phyloP scores from a whole-genome alignment of 2,888 invertebrate genomes.

The Drosophila quasianomalipes region DNA sequence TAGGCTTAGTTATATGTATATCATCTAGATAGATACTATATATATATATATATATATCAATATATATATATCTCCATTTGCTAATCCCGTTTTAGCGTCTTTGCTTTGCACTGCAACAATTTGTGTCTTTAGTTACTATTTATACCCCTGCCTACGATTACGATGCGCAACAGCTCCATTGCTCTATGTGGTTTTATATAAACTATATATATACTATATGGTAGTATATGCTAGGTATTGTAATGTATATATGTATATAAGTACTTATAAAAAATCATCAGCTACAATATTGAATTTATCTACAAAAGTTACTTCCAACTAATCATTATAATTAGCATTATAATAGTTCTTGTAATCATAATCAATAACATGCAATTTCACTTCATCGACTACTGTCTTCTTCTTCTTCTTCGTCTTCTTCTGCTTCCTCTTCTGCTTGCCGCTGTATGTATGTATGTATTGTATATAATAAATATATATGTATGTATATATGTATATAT shows the following conservation, averaged over 20 bases:
- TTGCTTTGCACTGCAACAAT: conserved; percentile 78
- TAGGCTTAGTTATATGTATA: conserved; percentile 31
- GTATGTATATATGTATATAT: conserved; percentile 15
- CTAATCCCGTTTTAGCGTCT: conserved; percentile 19
- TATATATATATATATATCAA: not conserved
- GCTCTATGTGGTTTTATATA: conserved; percentile 46
- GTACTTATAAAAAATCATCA: conserved; percentile 75
- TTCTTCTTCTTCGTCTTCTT: conserved; percentile 2
- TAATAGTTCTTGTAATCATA: conserved; percentile 24
- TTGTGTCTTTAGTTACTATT: conserved; percentile 76
- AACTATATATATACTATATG: conserved; percentile 36
- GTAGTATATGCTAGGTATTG: conserved; percentile 35
- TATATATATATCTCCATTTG: conserved; percentile 6
- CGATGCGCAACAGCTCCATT: conserved; percentile 49
- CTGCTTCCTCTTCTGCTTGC: not conserved
- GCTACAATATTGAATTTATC: conserved; percentile 77
- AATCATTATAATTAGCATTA: conserved; percentile 39
- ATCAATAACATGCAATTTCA: conserved; percentile 51
- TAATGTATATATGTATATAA: conserved; percentile 34
- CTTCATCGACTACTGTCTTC: not conserved
- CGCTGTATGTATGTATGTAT: conserved; percentile 8
- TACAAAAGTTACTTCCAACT: conserved; percentile 64
- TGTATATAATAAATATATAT: conserved; percentile 58
- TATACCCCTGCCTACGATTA: conserved; percentile 70
- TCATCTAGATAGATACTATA: conserved; percentile 16